Evolutionary conservation across 2,113 vertebrate species (phyloP).

Genomic region (Antennarius striatus): DNA sequence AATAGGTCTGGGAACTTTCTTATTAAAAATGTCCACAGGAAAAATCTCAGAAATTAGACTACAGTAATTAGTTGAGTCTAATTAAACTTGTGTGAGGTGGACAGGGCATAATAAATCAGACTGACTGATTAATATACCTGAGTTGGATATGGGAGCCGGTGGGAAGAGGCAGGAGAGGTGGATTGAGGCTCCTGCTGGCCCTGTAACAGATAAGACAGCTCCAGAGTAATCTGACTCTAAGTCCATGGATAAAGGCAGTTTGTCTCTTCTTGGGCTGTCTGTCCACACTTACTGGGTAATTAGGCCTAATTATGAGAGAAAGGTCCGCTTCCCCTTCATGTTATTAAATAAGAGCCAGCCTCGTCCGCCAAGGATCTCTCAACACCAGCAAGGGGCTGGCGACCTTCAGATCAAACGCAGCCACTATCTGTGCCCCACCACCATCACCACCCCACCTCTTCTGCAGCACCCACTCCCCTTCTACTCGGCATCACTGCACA

Average conservation of each 20-base stretch:
- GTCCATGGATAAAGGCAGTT: constrained; percentile 99
- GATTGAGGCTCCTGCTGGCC: constrained; percentile 90
- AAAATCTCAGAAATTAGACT: constrained; percentile 23
- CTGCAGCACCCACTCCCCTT: constrained; percentile 36
- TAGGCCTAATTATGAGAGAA: constrained; percentile 99
- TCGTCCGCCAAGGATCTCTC: constrained; percentile 94
- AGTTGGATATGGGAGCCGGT: constrained; percentile 82
- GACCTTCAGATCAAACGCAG: constrained; percentile 99
- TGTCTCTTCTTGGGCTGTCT: constrained; percentile 97
- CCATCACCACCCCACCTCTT: constrained; percentile 43
- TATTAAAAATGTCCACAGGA: constrained; percentile 27
- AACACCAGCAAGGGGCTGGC: constrained; percentile 87
- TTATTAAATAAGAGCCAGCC: constrained; percentile 99
- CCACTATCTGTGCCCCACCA: constrained; percentile 87
- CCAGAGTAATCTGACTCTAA: constrained; percentile 98
- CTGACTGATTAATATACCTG: constrained; percentile 82
- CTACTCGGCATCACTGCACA: constrained; percentile 49
- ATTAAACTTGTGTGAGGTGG: constrained; percentile 43
- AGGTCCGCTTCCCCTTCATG: constrained; percentile 97
- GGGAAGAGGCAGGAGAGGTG: constrained; percentile 87
- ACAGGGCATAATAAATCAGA: constrained; percentile 72
- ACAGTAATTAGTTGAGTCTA: constrained; percentile 18
- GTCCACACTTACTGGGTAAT: constrained; percentile 99
- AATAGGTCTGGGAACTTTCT: constrained; percentile 13
- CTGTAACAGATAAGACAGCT: constrained; percentile 95